Percentiles rank a stretch among this genome's conserved stretches.
Conservation (phyloP, 2,888 invertebrate genomes). For the Acrobasis suavella region DNA sequence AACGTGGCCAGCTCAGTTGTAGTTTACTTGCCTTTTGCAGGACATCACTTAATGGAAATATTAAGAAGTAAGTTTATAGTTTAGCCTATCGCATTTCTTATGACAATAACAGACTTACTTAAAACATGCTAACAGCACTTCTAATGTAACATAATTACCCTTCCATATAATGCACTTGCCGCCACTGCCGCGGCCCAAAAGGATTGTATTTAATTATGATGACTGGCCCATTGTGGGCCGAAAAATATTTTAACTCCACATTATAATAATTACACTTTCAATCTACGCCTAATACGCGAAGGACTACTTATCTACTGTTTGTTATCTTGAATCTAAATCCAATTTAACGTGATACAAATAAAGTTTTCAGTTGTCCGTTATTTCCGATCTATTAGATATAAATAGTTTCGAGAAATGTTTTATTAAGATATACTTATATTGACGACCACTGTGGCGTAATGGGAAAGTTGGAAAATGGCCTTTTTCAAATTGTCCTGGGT, state of each 20-base stretch:
- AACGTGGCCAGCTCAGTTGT: too few species aligned
- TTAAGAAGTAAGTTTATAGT: too few species aligned
- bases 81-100: neutral
- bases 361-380: conserved; percentile 12
- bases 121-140: conserved; percentile 41
- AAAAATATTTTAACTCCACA: conserved; percentile 66
- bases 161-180: conserved; percentile 45
- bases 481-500: too few species aligned
- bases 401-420: too few species aligned
- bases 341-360: conserved; percentile 10
- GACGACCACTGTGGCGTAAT: too few species aligned
- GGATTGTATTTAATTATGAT: conserved; percentile 73
- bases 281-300: conserved; percentile 44
- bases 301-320: conserved; percentile 38
- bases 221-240: conserved; percentile 61
- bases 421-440: too few species aligned
- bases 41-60: too few species aligned
- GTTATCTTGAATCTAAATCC: conserved; percentile 21
- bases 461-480: too few species aligned
- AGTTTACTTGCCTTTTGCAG: too few species aligned
- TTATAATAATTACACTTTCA: conserved; percentile 72
- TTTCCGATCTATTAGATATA: neutral
- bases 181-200: conserved; percentile 55
- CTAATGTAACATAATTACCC: conserved; percentile 52
- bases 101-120: neutral